Evolutionary conservation across 2,888 invertebrate genomes (phyloP).

Genomic region (Agrochola litura): DNA sequence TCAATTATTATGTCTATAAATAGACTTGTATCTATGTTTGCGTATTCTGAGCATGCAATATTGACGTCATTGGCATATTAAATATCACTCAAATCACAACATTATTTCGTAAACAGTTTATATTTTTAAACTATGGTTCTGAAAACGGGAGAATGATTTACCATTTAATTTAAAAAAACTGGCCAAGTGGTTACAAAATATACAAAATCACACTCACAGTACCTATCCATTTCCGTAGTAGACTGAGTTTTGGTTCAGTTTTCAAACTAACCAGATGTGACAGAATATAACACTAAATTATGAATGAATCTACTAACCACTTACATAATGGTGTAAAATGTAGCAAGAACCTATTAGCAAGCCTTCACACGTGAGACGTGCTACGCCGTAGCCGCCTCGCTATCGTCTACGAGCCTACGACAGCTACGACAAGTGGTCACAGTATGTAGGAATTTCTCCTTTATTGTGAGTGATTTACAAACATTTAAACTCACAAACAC

Average conservation of each 20-base stretch:
- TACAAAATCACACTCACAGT: no score
- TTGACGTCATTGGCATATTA: constrained; percentile 7
- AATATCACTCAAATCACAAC: background rate
- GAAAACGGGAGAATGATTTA: background rate
- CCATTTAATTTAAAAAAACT: background rate
- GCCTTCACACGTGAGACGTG: constrained; percentile 39
- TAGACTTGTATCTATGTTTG: constrained; percentile 25
- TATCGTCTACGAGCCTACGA: constrained; percentile 51
- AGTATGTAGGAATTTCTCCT: constrained; percentile 9
- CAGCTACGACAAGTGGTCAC: constrained; percentile 48
- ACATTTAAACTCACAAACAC: no score
- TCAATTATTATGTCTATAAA: constrained; percentile 39
- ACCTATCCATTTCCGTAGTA: no score
- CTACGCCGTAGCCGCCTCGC: constrained; percentile 53
- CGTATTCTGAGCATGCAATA: constrained; percentile 17
- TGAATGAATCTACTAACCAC: constrained; percentile 26
- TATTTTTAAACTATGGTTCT: background rate
- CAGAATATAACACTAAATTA: constrained; percentile 11
- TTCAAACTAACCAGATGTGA: background rate
- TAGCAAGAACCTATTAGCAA: constrained; percentile 37
- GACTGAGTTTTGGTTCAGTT: background rate
- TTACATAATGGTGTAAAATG: constrained; percentile 20
- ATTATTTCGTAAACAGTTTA: background rate
- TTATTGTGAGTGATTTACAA: no score
- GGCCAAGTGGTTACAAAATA: no score